Base-by-base conservation (phyloP, 2,797 vertebrate genomes). In the Nannoperca australis region DNA sequence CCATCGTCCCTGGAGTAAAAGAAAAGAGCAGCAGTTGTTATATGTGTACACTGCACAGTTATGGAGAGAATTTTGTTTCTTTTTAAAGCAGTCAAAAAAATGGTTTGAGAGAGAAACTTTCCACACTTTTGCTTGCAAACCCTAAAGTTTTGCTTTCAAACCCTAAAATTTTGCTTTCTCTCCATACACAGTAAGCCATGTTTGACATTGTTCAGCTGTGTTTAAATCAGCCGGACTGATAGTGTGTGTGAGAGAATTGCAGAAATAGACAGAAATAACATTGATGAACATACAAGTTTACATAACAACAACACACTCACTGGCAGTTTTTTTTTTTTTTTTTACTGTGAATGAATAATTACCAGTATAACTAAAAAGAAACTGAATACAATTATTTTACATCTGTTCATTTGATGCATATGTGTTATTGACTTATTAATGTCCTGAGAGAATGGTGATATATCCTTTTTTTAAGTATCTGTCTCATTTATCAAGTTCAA, bases 1-100 rank as follows among this genome's bases (percentile, higher is more conserved):
- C 14, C 54, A 55, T 62, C 14, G 0, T 40, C n/a, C 30, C n/a
- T 51, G 22, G 64, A 36, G 13, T 34, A 45, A 74, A 49, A 5
- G 4, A 62, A 17, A 75, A 66, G 59, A 68, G 55, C 60, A 65
- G 61, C 27, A 42, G 66, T 56, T 40, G 44, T 47, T 84, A 50
- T n/a, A 40, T 34, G 30, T 74, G 40, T 56, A 5, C 44, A n/a
- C 32, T 6, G 32, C 32, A 7, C 36, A n/a, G n/a, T n/a, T n/a
- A n/a, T n/a, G n/a, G n/a, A n/a, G n/a, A n/a, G n/a, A n/a, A n/a
- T n/a, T n/a, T n/a, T n/a, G n/a, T n/a, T n/a, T n/a, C n/a, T n/a
- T n/a, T n/a, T n/a, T n/a, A n/a, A n/a, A n/a, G n/a, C n/a, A n/a
- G n/a, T n/a, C n/a, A n/a, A n/a, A n/a, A n/a, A n/a, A n/a, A n/a